These are phyloP conservation scores for Drosophila bipectinata DNA, from an alignment of 1,140 invertebrate species.

Conservation along the genomic window DNA sequence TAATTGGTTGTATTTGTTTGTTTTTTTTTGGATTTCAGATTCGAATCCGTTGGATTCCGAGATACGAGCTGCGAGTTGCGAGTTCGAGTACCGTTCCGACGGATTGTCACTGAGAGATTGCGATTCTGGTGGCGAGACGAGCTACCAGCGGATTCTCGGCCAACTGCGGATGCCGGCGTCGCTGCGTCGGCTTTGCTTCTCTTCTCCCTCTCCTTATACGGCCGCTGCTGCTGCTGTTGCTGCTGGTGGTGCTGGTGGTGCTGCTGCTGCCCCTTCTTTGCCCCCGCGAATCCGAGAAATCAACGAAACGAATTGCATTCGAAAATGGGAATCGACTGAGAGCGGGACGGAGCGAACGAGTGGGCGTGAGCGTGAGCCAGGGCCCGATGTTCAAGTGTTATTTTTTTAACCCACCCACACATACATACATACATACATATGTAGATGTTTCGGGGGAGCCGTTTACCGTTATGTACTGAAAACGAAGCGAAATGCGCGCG, in stretches of 20 bases:
- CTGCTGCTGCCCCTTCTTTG: constrained; percentile 1
- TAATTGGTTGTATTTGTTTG: constrained; percentile 1
- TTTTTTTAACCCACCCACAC: constrained; percentile 75
- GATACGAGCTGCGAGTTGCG: constrained; percentile 15
- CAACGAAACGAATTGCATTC: constrained; percentile 82
- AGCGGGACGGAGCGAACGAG: constrained; percentile 31
- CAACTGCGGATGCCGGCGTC: constrained; percentile 42
- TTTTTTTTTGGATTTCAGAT: constrained; percentile 11
- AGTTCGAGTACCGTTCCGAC: constrained; percentile 60
- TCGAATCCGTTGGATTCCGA: constrained; percentile 37
- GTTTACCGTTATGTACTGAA: constrained; percentile 47
- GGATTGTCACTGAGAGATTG: constrained; percentile 73
- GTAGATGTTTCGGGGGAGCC: constrained; percentile 16
- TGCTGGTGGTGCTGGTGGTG: too few relatives aligned
- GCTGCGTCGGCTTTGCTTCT: constrained; percentile 24
- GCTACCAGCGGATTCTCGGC: constrained; percentile 41
- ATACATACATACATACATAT: constrained; percentile 26
- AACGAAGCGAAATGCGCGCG: constrained; percentile 68
- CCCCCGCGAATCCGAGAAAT: constrained; percentile 64
- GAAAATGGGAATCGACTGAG: constrained; percentile 69
- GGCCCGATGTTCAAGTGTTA: constrained; percentile 44
- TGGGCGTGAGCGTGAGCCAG: neutral
- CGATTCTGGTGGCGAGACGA: constrained; percentile 31
- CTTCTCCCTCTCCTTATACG: constrained; percentile 3
- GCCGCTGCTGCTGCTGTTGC: neutral